These are phyloP conservation scores for Syngnathus rostellatus DNA, from an alignment of 2,797 vertebrate genomes.

Conservation along the genomic window DNA sequence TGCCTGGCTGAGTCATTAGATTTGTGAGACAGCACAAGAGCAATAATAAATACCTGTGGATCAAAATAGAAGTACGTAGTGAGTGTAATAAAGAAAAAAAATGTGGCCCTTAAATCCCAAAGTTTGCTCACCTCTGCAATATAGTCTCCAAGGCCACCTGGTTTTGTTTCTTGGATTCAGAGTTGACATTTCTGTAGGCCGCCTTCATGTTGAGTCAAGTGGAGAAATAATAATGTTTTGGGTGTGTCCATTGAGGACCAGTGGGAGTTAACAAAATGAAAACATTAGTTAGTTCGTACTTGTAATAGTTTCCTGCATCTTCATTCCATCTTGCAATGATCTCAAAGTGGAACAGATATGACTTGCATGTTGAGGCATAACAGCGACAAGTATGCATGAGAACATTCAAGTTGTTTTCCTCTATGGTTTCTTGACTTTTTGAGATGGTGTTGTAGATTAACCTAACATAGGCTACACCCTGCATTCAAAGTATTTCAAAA, in stretches of 20 bases:
- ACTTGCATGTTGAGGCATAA: neutral
- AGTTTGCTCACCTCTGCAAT: too few species aligned
- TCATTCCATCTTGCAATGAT: too few species aligned
- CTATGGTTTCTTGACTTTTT: neutral
- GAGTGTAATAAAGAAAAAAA: too few species aligned
- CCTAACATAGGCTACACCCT: neutral
- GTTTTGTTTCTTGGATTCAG: too few species aligned
- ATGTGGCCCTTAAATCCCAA: too few species aligned
- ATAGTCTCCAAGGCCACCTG: neutral
- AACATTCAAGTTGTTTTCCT: neutral
- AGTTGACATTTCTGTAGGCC: neutral
- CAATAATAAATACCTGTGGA: too few species aligned
- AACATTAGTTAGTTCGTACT: too few species aligned
- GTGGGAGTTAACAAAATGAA: too few species aligned
- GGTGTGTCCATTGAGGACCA: too few species aligned
- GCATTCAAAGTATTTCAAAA: neutral
- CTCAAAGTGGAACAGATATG: neutral
- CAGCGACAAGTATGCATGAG: neutral
- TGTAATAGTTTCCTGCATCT: neutral
- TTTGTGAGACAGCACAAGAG: too few species aligned
- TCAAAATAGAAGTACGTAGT: too few species aligned
- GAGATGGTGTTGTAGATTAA: neutral
- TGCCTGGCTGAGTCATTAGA: neutral
- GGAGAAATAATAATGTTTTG: too few species aligned
- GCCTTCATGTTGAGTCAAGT: neutral